A percentile compares a stretch with the other conserved stretches of the same genome.
Conservation (phyloP, 1,140 invertebrate species). For the Drosophila busckii region DNA sequence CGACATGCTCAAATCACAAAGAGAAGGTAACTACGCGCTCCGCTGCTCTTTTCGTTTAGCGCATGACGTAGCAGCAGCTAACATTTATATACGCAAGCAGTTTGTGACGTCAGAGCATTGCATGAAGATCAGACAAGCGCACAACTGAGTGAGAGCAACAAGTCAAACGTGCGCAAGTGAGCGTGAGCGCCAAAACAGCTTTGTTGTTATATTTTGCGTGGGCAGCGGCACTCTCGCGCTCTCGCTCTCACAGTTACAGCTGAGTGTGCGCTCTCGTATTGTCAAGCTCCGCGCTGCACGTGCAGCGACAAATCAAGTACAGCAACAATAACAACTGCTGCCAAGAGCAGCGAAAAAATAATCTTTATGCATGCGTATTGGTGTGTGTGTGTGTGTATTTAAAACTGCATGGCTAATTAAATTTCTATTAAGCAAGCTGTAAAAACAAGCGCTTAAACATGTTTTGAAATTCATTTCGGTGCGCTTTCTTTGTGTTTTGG, state of each 20-base stretch:
- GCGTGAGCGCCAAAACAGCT: too few species aligned
- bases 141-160: too few species aligned
- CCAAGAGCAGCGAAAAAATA: constrained; percentile 12
- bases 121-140: too few species aligned
- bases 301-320: constrained; percentile 39
- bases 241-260: background rate
- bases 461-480: constrained; percentile 24
- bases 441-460: constrained; percentile 30
- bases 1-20: too few species aligned
- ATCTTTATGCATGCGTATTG: too few species aligned
- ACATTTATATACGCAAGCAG: too few species aligned
- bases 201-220: too few species aligned
- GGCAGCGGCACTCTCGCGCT: background rate
- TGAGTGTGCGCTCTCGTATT: constrained; percentile 3
- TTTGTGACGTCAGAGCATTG: too few species aligned
- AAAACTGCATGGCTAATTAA: constrained; percentile 46
- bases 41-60: background rate
- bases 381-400: too few species aligned
- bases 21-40: background rate
- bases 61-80: constrained; percentile 12
- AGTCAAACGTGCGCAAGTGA: too few species aligned
- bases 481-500: constrained; percentile 40
- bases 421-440: constrained; percentile 16
- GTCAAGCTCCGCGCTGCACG: constrained; percentile 45
- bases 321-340: constrained; percentile 8